Evolutionary conservation across 2,888 invertebrate species (phyloP).

Genomic region (Cantharis lateralis): DNA sequence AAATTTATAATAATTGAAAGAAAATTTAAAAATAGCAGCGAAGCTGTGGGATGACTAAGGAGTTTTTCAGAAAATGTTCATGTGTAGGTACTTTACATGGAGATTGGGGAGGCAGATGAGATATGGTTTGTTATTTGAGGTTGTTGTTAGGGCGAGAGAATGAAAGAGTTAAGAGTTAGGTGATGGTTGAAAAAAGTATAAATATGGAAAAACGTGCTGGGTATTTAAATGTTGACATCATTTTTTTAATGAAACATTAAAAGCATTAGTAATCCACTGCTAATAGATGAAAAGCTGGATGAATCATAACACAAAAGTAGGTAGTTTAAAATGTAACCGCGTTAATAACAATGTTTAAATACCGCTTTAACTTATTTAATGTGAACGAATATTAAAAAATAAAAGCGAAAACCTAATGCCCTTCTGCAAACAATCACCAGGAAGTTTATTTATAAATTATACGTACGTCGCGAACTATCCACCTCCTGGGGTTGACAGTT

Average conservation of each 20-base stretch:
- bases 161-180: slow-evolving; percentile 1
- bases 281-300: slow-evolving; percentile 16
- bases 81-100: neutral
- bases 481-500: slow-evolving; percentile 33
- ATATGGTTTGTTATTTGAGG: neutral
- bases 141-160: neutral
- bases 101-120: neutral
- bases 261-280: slow-evolving; percentile 23
- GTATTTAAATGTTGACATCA: slow-evolving; percentile 14
- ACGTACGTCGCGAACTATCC: slow-evolving; percentile 36
- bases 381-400: slow-evolving; percentile 28
- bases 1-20: slow-evolving; percentile 15
- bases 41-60: slow-evolving; percentile 22
- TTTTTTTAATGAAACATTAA: slow-evolving; percentile 14
- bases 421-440: slow-evolving; percentile 30
- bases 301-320: slow-evolving; percentile 19
- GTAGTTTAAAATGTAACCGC: slow-evolving; percentile 17
- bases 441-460: slow-evolving; percentile 34
- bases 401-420: slow-evolving; percentile 28
- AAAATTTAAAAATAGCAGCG: slow-evolving; percentile 32
- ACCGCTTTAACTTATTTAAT: slow-evolving; percentile 10
- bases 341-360: slow-evolving; percentile 9
- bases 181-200: neutral
- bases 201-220: neutral
- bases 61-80: neutral